These are phyloP conservation scores for Xenotilapia longispinis DNA, from an alignment of 2,113 vertebrate species.

Conservation along the genomic window DNA sequence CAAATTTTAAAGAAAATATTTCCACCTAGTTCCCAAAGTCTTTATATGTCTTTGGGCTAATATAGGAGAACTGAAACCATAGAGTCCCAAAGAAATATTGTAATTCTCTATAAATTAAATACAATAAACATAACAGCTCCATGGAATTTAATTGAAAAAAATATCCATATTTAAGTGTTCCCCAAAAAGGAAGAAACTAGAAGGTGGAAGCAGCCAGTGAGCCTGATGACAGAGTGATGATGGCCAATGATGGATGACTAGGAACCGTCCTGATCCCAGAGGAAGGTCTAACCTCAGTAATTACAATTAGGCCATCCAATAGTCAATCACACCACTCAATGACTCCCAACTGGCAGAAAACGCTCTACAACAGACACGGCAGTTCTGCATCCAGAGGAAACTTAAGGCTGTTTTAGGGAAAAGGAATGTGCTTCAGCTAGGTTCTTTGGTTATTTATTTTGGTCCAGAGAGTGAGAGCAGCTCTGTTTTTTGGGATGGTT, in stretches of 20 bases:
- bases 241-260: slow-evolving; percentile 15
- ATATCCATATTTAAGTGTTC: not conserved
- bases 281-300: slow-evolving; percentile 23
- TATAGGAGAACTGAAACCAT: not conserved
- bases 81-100: not conserved
- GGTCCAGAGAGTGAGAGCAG: slow-evolving; percentile 15
- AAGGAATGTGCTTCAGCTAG: slow-evolving; percentile 35
- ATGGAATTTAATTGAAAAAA: not conserved
- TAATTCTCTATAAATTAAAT: not conserved
- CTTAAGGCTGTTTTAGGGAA: not conserved
- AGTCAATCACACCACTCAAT: slow-evolving; percentile 18
- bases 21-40: not conserved
- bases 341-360: slow-evolving; percentile 24
- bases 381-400: not conserved
- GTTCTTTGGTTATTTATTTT: slow-evolving; percentile 38
- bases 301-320: slow-evolving; percentile 12
- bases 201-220: not conserved
- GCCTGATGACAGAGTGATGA: not conserved
- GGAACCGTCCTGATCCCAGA: slow-evolving; percentile 1
- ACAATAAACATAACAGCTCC: fast-evolving
- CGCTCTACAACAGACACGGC: not conserved
- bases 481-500: slow-evolving; percentile 24
- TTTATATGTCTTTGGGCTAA: not conserved
- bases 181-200: not conserved
- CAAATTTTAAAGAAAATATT: not conserved